Conservation (phyloP, 1,140 invertebrate species). For the Cotesia typhae region DNA sequence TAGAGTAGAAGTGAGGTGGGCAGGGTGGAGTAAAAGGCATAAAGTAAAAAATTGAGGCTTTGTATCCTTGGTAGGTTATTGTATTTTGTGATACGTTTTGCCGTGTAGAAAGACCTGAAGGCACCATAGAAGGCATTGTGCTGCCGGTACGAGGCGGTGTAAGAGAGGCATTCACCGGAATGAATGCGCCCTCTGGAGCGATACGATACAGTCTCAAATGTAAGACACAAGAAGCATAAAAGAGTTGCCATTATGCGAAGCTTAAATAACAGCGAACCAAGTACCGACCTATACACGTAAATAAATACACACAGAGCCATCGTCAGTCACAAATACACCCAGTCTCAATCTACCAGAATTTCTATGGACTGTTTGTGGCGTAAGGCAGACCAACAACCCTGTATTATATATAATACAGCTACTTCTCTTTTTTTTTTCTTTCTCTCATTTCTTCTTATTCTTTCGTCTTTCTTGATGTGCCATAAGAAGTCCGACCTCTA, state of each 20-base stretch:
- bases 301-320: neutral
- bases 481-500: constrained; percentile 8
- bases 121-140: constrained; percentile 59
- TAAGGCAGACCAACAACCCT: neutral
- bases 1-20: neutral
- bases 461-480: constrained; percentile 9
- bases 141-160: constrained; percentile 44
- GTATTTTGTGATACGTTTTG: constrained; percentile 44
- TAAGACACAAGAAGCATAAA: constrained; percentile 65
- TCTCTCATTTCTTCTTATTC: neutral
- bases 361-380: constrained; percentile 58
- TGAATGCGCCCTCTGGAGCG: constrained; percentile 60
- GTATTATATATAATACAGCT: constrained; percentile 46
- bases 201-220: constrained; percentile 56
- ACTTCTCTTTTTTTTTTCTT: constrained; percentile 46
- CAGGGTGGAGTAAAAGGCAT: neutral
- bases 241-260: constrained; percentile 63
- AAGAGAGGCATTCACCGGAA: constrained; percentile 54
- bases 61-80: constrained; percentile 45
- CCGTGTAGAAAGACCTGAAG: constrained; percentile 39
- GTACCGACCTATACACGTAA: constrained; percentile 3
- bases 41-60: neutral
- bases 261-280: constrained; percentile 61
- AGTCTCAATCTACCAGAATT: constrained; percentile 46
- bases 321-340: neutral